Conservation (phyloP, 2,888 invertebrate genomes). For the Tetragonula carbonaria region DNA sequence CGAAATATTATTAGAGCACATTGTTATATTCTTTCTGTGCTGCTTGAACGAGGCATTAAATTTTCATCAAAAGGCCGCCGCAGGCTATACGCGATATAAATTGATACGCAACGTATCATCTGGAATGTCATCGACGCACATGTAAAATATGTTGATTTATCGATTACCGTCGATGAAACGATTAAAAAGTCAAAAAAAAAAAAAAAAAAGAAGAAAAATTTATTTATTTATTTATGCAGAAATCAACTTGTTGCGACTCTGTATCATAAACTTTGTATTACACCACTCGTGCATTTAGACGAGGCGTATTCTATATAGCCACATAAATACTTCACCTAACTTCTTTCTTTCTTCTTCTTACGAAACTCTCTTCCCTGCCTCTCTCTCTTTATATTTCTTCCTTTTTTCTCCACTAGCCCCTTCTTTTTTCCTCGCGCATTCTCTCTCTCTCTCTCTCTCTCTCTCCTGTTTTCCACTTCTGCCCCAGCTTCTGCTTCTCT, state of each 20-base stretch:
- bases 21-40: conserved; percentile 27
- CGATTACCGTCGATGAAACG: neutral
- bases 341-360: conserved; percentile 32
- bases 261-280: conserved; percentile 4
- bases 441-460: neutral
- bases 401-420: neutral
- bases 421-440: neutral
- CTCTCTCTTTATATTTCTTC: neutral
- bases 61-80: conserved; percentile 49
- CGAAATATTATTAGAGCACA: conserved; percentile 59
- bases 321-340: conserved; percentile 52
- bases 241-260: neutral
- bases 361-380: conserved; percentile 15
- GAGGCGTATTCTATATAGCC: conserved; percentile 21
- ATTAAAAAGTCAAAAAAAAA: neutral
- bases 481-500: neutral
- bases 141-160: neutral
- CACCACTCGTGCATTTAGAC: neutral
- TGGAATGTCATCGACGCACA: conserved; percentile 24
- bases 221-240: neutral
- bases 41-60: conserved; percentile 53
- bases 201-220: neutral
- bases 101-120: conserved; percentile 49
- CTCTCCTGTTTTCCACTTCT: neutral
- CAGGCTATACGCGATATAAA: conserved; percentile 15